Evolutionary conservation across 2,888 invertebrate genomes (phyloP), one percentile per base, ranked within the genome.

Genomic region (Eristalis arbustorum): DNA sequence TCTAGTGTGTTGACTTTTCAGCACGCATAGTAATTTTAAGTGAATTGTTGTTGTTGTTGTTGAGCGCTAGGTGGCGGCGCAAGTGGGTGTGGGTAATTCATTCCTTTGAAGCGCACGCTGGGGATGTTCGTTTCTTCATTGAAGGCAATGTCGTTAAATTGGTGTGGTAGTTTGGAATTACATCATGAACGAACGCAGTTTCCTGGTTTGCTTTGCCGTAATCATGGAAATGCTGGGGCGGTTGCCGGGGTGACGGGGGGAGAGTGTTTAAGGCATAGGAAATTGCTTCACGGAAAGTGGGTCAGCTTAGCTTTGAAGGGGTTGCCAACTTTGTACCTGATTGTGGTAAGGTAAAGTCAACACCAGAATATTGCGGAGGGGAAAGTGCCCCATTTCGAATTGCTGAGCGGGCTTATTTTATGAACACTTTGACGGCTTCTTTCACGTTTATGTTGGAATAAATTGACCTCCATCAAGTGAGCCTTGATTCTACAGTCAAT

Each of bases 31-130:
- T 64, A 63, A 71, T 71, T 82, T 85, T 66, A 25, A 85, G 81
- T 74, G 78, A 25, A n/a, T 23, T 11, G 11, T 14, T 25, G 25
- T 25, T 59, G 23, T 23, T 11, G 11, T 14, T 25, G 25, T 25
- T 59, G 23, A 4, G 25, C 5, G 59, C 13, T 59, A 2, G 14
- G 40, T 28, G 23, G 57, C 23, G 78, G 74, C n/a, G n/a, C 63
- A 78, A 82, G 78, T 78, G 78, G 71, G 82, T 59, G 56, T 78
- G 75, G 82, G 81, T 74, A 75, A 78, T 82, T 61, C 25, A 82
- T 76, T 77, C 80, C 62, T 68, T 72, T 71, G 56, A 71, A 28
- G 34, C 63, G 34, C 63, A 69, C 66, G 59, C 25, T n/a, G 18
- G 18, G 49, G 49, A 49, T 18, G 49, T 49, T 49, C 18, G 18